Conservation (phyloP, 53 echinoderm and acorn worm genomes). For the Patiria pectinifera region DNA sequence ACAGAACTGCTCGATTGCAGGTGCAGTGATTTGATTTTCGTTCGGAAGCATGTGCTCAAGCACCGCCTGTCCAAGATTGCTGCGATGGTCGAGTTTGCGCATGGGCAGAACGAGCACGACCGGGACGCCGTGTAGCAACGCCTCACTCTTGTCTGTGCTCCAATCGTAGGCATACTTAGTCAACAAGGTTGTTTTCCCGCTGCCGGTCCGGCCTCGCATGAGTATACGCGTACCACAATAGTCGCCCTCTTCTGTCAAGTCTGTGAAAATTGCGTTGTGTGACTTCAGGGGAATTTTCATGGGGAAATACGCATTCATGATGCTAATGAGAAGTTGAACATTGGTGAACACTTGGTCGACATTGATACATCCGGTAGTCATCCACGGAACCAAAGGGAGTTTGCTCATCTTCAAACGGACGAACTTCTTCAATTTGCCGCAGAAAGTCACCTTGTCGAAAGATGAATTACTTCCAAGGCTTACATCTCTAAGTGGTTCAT, state of each 20-base stretch:
- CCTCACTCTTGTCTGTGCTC: slow-evolving; percentile 9
- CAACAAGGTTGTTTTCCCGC: slow-evolving; percentile 72
- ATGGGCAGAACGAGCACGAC: slow-evolving; percentile 68
- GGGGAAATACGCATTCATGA: slow-evolving; percentile 61
- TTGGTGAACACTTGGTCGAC: slow-evolving; percentile 68
- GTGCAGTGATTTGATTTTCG: slow-evolving; percentile 36
- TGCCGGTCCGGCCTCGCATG: slow-evolving; percentile 67
- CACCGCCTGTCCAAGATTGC: slow-evolving; percentile 69
- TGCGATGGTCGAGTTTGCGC: slow-evolving; percentile 68
- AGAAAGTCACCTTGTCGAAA: slow-evolving; percentile 12
- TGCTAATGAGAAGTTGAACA: slow-evolving; percentile 67
- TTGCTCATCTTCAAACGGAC: slow-evolving; percentile 53
- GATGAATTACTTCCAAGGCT: background rate
- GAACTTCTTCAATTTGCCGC: slow-evolving; percentile 30
- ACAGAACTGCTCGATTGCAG: slow-evolving; percentile 60
- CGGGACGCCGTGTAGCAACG: slow-evolving; percentile 25
- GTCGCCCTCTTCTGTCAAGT: background rate
- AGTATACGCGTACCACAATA: slow-evolving; percentile 49
- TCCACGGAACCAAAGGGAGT: slow-evolving; percentile 74
- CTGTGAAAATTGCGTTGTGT: slow-evolving; percentile 56
- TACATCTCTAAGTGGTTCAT: background rate
- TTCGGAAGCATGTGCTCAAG: slow-evolving; percentile 56
- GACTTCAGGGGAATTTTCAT: slow-evolving; percentile 40
- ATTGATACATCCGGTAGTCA: slow-evolving; percentile 43
- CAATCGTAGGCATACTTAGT: slow-evolving; percentile 70